Base-by-base conservation (phyloP, 2,797 vertebrate genomes). In the Danio albolineatus region DNA sequence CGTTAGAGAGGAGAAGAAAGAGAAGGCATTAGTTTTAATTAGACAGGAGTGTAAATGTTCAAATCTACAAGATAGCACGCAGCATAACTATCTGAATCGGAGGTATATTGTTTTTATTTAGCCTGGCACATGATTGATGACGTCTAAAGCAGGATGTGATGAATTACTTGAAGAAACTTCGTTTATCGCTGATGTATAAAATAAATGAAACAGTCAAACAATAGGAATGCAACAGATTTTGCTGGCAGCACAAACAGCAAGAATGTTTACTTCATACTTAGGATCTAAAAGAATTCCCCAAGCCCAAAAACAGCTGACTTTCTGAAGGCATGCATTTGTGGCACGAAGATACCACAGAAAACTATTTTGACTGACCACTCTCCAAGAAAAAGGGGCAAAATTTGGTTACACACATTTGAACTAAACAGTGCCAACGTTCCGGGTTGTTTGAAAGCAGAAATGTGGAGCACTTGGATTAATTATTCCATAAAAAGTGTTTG, bases 171-270 rank as follows among this genome's bases (percentile, higher is more conserved):
- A 4, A 74, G 19, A 74, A 74, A 61, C 72, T 61, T 38, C 0
- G 2, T 48, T 74, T 39, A 61, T 49, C 5, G 9, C 43, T 36
- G 16, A 64, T 38, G 48, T 72, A 14, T 62, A 28, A 79, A 51
- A 62, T 62, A 79, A 72, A 46, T 71, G 51, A 59, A 60, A 59
- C 5, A 69, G 17, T 78, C 54, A 39, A 67, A 78, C 76, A 49
- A 51, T 44, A 38, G 38, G 19, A 76, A 76, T 65, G 49, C 39
- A 28, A 66, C 9, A 60, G 17, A 12, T 14, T 74, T 49, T 36
- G 53, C 12, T 41, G 49, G 38, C 67, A 19, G n/a, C 67, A 69
- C 66, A 69, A 69, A 69, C 48, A 36, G 65, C 17, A 28, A 69
- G 48, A 8, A 4, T 70, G 49, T 71, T 54, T 21, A 71, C 54